Percentiles rank a stretch among this genome's conserved stretches.
Evolutionary conservation across 1,140 invertebrate genomes (phyloP).

Genomic region (Drosophila seguyi): DNA sequence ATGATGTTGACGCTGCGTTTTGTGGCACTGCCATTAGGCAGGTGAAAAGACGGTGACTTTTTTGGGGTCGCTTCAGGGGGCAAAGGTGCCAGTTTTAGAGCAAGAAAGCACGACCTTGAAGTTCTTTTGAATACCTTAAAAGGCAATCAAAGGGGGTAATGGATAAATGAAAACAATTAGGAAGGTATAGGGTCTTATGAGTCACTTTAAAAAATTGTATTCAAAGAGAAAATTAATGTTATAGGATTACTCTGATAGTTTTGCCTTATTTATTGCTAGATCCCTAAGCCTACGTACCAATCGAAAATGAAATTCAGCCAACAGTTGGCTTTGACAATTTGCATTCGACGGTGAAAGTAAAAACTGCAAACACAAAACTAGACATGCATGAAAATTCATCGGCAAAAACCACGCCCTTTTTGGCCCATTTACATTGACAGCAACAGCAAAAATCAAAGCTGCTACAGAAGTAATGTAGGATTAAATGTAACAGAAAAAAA

Average conservation of each 20-base stretch:
- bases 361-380: conserved; percentile 59
- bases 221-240: not conserved
- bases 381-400: conserved; percentile 63
- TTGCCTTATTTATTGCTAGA: not conserved
- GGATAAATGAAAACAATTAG: not conserved
- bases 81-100: conserved; percentile 1
- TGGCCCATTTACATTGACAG: conserved; percentile 53
- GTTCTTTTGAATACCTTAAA: not conserved
- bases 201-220: not conserved
- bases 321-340: conserved; percentile 37
- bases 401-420: conserved; percentile 57
- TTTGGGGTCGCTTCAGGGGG: conserved; percentile 27
- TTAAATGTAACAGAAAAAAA: conserved; percentile 68
- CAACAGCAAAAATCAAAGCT: conserved; percentile 71
- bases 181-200: not conserved
- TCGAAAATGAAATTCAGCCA: conserved; percentile 25
- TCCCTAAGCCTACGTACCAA: conserved; percentile 20
- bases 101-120: not conserved
- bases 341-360: conserved; percentile 67
- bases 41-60: conserved; percentile 52
- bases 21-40: conserved; percentile 47
- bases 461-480: conserved; percentile 72
- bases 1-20: conserved; percentile 74
- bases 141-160: not conserved
- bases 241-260: not conserved